Evolutionary conservation across 2,797 vertebrate genomes (phyloP).

Genomic region (Aplochiton taeniatus): DNA sequence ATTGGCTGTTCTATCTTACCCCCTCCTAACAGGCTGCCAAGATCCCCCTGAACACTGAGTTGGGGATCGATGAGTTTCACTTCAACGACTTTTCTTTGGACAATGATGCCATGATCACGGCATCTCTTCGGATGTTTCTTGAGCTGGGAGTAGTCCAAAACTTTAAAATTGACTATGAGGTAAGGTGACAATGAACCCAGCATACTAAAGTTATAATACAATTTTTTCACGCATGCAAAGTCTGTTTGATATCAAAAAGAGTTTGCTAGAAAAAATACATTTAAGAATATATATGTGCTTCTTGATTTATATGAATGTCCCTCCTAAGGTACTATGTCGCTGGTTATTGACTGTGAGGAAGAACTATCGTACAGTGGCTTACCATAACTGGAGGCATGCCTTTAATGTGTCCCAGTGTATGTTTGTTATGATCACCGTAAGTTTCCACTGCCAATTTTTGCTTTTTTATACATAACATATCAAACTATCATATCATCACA

Average conservation of each 20-base stretch:
- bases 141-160: constrained; percentile 80
- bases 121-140: constrained; percentile 80
- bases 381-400: constrained; percentile 83
- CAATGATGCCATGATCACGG: constrained; percentile 82
- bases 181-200: constrained; percentile 35
- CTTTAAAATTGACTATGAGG: constrained; percentile 84
- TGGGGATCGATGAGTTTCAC: constrained; percentile 80
- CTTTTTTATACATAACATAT: constrained; percentile 7
- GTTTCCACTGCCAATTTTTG: constrained; percentile 33
- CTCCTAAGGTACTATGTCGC: constrained; percentile 75
- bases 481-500: background rate
- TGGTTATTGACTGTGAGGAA: constrained; percentile 83
- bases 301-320: background rate
- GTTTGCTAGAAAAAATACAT: too few species aligned
- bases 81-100: constrained; percentile 84
- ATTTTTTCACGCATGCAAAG: too few species aligned
- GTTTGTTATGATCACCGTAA: constrained; percentile 80
- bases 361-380: constrained; percentile 81
- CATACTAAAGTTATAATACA: too few species aligned
- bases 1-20: constrained; percentile 46
- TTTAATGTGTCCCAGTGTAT: constrained; percentile 84
- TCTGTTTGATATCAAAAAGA: too few species aligned
- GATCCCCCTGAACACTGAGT: constrained; percentile 77
- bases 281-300: too few species aligned
- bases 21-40: constrained; percentile 74